Evolutionary conservation across 2,797 vertebrate species (phyloP).

Genomic region (Ctenopoma kingsleyae): DNA sequence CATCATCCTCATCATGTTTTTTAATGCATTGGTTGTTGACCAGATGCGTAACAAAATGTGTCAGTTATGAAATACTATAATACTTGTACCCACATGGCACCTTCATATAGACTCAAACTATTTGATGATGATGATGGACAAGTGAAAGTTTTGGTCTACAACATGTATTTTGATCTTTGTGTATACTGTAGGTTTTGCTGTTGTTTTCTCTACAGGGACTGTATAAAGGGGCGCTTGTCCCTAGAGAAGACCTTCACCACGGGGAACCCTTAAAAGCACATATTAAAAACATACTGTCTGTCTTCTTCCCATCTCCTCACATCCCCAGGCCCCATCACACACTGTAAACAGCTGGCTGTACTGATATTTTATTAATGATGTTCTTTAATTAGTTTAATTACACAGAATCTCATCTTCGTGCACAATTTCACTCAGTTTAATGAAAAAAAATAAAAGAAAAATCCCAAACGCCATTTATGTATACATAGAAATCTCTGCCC

Average conservation of each 20-base stretch:
- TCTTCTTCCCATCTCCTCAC: conserved; percentile 60
- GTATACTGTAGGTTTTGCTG: conserved; percentile 66
- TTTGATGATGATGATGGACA: conserved; percentile 20
- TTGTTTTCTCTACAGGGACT: conserved; percentile 73
- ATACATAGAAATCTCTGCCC: conserved; percentile 75
- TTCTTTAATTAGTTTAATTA: conserved; percentile 91
- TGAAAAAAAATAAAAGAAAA: conserved; percentile 74
- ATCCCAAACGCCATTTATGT: conserved; percentile 78
- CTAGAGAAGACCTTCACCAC: conserved; percentile 72
- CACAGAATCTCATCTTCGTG: conserved; percentile 82
- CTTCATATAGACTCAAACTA: conserved; percentile 15
- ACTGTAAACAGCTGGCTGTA: conserved; percentile 87
- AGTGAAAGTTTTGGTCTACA: conserved; percentile 16
- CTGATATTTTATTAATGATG: conserved; percentile 90
- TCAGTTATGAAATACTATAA: not conserved
- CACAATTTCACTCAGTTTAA: conserved; percentile 84
- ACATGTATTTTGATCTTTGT: conserved; percentile 52
- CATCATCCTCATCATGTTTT: no score
- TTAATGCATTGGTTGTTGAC: not conserved
- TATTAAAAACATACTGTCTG: conserved; percentile 83
- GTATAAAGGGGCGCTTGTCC: conserved; percentile 62
- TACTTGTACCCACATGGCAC: not conserved
- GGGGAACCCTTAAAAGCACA: conserved; percentile 85
- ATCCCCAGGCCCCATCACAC: conserved; percentile 77
- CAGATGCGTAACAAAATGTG: not conserved